Percentiles rank a stretch among this genome's conserved stretches.
These are phyloP conservation scores for Emys orbicularis DNA, from an alignment of 2,797 vertebrate species.

Conservation along the genomic window DNA sequence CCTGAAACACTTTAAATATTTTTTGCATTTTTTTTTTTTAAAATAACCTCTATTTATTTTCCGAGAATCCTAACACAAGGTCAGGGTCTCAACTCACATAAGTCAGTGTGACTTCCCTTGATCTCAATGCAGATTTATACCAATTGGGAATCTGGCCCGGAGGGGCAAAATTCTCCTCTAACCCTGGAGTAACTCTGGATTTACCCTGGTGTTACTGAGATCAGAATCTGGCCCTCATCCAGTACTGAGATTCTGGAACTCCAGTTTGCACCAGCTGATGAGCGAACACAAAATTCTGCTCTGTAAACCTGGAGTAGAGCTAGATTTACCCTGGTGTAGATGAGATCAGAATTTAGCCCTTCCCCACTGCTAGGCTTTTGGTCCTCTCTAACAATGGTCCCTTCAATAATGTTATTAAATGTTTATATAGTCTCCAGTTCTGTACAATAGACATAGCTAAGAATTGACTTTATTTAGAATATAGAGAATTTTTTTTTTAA, in stretches of 20 bases:
- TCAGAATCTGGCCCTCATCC: background rate
- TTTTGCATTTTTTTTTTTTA: slow-evolving; percentile 12
- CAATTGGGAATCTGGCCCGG: background rate
- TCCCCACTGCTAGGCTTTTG: background rate
- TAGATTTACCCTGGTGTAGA: background rate
- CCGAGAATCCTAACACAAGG: background rate
- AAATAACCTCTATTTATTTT: slow-evolving; percentile 53
- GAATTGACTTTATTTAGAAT: background rate
- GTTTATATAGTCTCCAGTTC: background rate
- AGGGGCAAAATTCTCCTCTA: background rate
- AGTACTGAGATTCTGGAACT: background rate
- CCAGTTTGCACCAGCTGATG: background rate
- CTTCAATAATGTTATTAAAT: background rate
- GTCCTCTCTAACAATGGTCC: background rate
- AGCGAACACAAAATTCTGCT: background rate
- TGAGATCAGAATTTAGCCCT: background rate
- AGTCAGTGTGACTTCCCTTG: background rate
- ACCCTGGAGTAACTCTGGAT: background rate
- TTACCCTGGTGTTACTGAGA: background rate
- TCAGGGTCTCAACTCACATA: background rate
- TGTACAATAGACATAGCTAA: background rate
- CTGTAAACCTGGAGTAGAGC: background rate
- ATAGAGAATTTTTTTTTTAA: background rate
- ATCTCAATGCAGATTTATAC: background rate
- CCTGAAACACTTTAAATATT: slow-evolving; percentile 72